Evolutionary conservation across 2,113 vertebrate species (phyloP).

Genomic region (Ciconia stormi): DNA sequence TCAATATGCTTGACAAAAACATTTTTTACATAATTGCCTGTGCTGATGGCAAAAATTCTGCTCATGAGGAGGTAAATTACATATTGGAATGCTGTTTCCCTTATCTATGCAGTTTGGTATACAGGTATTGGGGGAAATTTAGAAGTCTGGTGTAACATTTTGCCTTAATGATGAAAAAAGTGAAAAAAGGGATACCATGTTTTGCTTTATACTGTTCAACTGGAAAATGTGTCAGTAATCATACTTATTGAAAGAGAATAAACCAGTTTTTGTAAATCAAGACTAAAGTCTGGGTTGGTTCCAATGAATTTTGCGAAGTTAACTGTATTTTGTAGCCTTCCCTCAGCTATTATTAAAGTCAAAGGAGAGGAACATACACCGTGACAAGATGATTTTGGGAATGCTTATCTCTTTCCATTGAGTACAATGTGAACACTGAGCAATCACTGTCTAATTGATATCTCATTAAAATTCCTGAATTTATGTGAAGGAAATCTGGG

Average conservation of each 20-base stretch:
- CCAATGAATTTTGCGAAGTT: neutral
- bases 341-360: neutral
- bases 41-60: neutral
- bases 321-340: neutral
- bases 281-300: neutral
- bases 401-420: neutral
- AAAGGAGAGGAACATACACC: neutral
- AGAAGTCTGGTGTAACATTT: neutral
- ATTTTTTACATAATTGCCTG: neutral
- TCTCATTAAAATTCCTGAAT: neutral
- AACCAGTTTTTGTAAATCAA: neutral
- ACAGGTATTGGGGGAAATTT: neutral
- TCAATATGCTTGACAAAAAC: neutral
- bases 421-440: neutral
- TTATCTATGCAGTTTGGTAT: neutral
- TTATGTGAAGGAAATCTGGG: neutral
- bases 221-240: neutral
- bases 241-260: neutral
- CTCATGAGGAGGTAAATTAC: neutral
- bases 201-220: neutral
- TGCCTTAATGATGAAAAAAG: neutral
- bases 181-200: neutral
- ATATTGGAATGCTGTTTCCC: neutral
- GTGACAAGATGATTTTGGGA: neutral
- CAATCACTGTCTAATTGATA: neutral